Percentiles rank a stretch among this genome's conserved stretches.
phyloP scores from a whole-genome alignment of 2,113 vertebrate species.

The Perca flavescens region DNA sequence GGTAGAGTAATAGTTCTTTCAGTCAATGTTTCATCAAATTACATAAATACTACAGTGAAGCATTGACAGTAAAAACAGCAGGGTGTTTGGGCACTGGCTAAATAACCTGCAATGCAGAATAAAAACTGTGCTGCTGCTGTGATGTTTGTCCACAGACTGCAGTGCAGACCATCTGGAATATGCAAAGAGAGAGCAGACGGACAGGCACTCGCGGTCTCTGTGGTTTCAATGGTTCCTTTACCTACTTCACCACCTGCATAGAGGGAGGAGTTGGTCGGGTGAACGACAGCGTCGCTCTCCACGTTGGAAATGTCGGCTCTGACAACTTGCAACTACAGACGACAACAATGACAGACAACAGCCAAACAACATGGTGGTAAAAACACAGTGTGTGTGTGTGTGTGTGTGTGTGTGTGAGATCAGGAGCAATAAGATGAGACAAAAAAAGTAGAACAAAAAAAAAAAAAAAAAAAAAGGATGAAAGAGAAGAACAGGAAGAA shows the following conservation, averaged over 20 bases:
- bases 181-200: conserved; percentile 76
- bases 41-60: neutral
- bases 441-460: neutral
- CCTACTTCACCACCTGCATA: conserved; percentile 99
- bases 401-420: neutral
- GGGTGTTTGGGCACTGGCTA: neutral
- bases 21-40: conserved; percentile 16
- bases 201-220: conserved; percentile 78
- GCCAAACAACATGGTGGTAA: conserved; percentile 94
- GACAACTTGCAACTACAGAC: conserved; percentile 99
- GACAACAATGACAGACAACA: conserved; percentile 86
- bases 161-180: conserved; percentile 43
- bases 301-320: conserved; percentile 99
- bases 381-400: conserved; percentile 73
- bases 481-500: conserved; percentile 26
- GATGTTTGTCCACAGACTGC: conserved; percentile 51
- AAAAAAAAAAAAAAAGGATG: conserved; percentile 11
- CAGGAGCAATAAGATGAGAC: conserved; percentile 44
- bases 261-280: conserved; percentile 99
- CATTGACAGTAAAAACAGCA: conserved; percentile 1
- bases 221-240: conserved; percentile 89
- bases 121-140: conserved; percentile 49
- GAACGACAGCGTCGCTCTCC: conserved; percentile 99
- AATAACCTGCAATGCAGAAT: neutral
- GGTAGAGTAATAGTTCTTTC: neutral